These are phyloP conservation scores for Sula dactylatra DNA, from an alignment of 2,113 vertebrate species.

Conservation along the genomic window DNA sequence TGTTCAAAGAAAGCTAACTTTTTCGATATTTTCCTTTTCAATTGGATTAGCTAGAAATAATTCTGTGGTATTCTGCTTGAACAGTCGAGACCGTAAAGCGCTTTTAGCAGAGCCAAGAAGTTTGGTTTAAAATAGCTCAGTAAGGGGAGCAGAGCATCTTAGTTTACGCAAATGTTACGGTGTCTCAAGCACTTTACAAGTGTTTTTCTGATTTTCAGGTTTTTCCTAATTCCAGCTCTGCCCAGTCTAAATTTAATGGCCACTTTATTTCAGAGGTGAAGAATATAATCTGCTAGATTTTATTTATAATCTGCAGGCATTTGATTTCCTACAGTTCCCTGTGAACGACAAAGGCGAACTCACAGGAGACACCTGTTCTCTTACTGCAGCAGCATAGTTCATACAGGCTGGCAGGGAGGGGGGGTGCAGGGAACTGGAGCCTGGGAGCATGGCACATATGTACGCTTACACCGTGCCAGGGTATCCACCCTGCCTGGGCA, in stretches of 20 bases:
- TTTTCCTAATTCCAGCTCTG: conserved; percentile 7
- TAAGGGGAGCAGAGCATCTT: background rate
- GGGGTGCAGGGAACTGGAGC: background rate
- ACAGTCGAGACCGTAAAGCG: background rate
- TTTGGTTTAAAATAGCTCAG: conserved; percentile 35
- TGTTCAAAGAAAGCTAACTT: background rate
- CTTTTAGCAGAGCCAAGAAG: background rate
- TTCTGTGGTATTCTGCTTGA: background rate
- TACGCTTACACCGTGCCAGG: background rate
- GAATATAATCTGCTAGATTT: background rate
- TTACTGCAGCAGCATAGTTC: background rate
- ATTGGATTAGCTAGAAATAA: background rate
- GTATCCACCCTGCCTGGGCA: background rate
- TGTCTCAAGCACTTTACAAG: background rate
- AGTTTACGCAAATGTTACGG: conserved; percentile 16
- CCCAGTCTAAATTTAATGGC: background rate
- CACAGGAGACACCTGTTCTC: background rate
- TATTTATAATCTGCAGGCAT: background rate
- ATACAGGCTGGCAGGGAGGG: background rate
- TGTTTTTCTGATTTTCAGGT: background rate
- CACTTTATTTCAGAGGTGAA: background rate
- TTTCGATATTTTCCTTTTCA: background rate
- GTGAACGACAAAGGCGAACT: background rate
- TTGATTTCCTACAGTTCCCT: background rate
- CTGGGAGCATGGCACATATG: background rate